These are phyloP conservation scores for Microcebus tavaratra DNA, from an alignment of 2,113 vertebrate genomes.

Conservation along the genomic window DNA sequence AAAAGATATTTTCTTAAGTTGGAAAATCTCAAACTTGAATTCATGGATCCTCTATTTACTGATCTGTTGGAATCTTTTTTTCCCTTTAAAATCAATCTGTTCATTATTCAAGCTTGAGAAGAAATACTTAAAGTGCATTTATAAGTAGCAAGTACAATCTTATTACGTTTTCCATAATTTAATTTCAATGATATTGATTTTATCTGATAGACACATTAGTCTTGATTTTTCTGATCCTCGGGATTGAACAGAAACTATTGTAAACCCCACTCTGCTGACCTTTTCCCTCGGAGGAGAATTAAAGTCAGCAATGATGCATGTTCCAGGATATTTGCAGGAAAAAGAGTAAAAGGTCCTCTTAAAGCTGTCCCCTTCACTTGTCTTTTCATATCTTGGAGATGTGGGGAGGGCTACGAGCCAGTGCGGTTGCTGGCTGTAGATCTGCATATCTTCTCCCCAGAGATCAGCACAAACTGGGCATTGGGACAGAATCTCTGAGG, in stretches of 20 bases:
- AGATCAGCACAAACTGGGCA: constrained; percentile 24
- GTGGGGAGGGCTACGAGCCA: neutral
- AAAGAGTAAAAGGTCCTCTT: neutral
- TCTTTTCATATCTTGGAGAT: neutral
- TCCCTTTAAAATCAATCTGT: neutral
- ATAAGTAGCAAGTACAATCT: neutral
- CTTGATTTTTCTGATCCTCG: constrained; percentile 46
- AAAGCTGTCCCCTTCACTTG: neutral
- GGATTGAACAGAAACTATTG: neutral
- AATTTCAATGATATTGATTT: constrained; percentile 22
- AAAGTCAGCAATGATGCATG: constrained; percentile 9
- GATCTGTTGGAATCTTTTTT: neutral
- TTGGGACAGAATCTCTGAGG: constrained; percentile 38
- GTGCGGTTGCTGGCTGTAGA: neutral
- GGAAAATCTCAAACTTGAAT: neutral
- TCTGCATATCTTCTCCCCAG: neutral
- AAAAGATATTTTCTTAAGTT: neutral
- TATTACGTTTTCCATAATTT: constrained; percentile 21
- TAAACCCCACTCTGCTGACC: neutral
- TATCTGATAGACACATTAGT: constrained; percentile 45
- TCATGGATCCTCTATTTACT: neutral
- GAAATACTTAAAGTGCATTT: neutral
- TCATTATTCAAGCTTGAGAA: neutral
- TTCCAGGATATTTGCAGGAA: neutral
- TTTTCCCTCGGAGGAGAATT: neutral